phyloP scores from a whole-genome alignment of 1,140 invertebrate genomes.

The Akabosia matsudoensis region DNA sequence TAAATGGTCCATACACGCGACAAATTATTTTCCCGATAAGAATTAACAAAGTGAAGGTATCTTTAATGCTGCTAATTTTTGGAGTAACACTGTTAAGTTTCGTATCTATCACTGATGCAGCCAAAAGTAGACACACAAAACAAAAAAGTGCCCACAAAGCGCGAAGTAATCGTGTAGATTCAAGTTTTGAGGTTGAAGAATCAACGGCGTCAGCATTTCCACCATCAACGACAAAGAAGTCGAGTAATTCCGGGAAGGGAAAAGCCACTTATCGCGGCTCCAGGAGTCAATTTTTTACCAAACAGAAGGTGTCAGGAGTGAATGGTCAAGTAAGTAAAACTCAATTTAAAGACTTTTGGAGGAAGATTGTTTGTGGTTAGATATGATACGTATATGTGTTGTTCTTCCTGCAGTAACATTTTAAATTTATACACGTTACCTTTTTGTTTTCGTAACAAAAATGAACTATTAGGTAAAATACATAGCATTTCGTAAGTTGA shows the following conservation, averaged over 20 bases:
- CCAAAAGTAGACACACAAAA: not conserved
- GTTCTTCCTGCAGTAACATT: not conserved
- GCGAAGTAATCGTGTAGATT: not conserved
- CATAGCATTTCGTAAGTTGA: no score
- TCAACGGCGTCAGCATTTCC: not conserved
- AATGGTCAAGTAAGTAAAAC: not conserved
- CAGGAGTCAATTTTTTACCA: constrained; percentile 8
- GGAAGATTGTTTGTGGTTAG: not conserved
- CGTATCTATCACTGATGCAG: not conserved
- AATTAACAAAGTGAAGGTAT: not conserved
- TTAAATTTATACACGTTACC: no score
- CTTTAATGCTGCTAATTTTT: not conserved
- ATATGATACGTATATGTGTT: not conserved
- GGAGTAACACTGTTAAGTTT: not conserved
- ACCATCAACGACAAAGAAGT: not conserved
- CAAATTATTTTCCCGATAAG: not conserved
- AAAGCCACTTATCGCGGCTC: not conserved
- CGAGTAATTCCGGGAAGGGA: not conserved
- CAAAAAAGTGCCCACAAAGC: not conserved
- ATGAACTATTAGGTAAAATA: no score
- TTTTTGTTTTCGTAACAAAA: no score
- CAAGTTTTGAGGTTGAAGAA: not conserved
- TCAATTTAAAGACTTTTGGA: not conserved
- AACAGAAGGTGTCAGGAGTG: not conserved
- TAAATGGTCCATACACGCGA: not conserved